Percentiles rank a stretch among this genome's conserved stretches.
Conservation (phyloP, 2,888 invertebrate species). For the Xanthorhoe spadicearia region DNA sequence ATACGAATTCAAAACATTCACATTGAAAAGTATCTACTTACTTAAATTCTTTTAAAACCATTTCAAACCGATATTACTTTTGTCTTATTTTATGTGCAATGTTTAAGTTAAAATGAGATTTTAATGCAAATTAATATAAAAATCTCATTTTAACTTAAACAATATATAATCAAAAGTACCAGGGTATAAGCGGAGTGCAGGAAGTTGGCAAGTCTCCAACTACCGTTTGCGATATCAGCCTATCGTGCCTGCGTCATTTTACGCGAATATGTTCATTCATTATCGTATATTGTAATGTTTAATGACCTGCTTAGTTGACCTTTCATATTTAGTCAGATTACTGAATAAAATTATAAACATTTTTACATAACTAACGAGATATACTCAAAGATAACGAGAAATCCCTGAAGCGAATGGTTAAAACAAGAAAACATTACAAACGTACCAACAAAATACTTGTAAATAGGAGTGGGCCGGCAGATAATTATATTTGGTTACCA, state of each 20-base stretch:
- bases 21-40: background rate
- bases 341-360: background rate
- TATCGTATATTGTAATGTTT: conserved; percentile 23
- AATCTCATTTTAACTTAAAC: conserved; percentile 20
- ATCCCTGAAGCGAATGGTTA: too few relatives aligned
- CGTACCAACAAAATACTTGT: too few relatives aligned
- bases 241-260: conserved; percentile 41
- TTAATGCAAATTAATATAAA: conserved; percentile 9
- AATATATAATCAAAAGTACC: conserved; percentile 43
- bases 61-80: background rate
- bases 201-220: conserved; percentile 54
- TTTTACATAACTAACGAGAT: too few relatives aligned
- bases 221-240: conserved; percentile 36
- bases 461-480: too few relatives aligned
- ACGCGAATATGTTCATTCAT: conserved; percentile 50
- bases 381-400: too few relatives aligned
- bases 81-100: background rate
- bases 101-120: too few relatives aligned
- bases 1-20: background rate
- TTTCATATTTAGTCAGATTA: conserved; percentile 45
- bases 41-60: background rate
- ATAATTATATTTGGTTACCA: too few relatives aligned
- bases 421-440: too few relatives aligned
- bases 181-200: conserved; percentile 48
- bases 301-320: conserved; percentile 23